phyloP scores from a whole-genome alignment of 2,113 vertebrate species.

The Silurus glanis region DNA sequence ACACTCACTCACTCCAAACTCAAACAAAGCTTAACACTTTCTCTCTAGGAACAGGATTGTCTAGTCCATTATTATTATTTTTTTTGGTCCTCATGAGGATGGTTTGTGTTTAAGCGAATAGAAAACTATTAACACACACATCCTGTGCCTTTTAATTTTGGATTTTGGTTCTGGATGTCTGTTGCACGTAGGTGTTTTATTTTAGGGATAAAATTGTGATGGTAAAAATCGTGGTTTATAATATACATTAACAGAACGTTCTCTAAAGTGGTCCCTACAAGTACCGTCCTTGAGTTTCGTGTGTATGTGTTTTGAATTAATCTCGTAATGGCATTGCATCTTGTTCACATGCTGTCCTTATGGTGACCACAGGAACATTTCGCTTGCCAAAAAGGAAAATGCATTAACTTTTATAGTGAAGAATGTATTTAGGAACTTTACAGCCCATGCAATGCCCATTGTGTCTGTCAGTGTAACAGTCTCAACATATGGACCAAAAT shows the following conservation, averaged over 20 bases:
- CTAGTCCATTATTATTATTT: neutral
- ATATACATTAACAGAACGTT: neutral
- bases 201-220: neutral
- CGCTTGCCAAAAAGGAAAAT: neutral
- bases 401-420: neutral
- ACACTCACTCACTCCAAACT: neutral
- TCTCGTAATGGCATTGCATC: neutral
- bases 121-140: neutral
- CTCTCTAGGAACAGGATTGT: neutral
- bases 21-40: neutral
- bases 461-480: neutral
- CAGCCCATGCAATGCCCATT: neutral
- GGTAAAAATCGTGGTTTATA: neutral
- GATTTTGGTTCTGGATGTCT: neutral
- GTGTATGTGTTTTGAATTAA: neutral
- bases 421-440: neutral
- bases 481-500: neutral
- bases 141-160: neutral
- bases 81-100: neutral
- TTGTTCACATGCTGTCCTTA: neutral
- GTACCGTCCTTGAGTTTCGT: neutral
- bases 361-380: neutral
- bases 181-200: neutral
- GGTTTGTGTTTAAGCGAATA: neutral
- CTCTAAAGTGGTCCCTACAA: no score